Evolutionary conservation across 2,113 vertebrate genomes (phyloP).

Genomic region (Strigops habroptila): DNA sequence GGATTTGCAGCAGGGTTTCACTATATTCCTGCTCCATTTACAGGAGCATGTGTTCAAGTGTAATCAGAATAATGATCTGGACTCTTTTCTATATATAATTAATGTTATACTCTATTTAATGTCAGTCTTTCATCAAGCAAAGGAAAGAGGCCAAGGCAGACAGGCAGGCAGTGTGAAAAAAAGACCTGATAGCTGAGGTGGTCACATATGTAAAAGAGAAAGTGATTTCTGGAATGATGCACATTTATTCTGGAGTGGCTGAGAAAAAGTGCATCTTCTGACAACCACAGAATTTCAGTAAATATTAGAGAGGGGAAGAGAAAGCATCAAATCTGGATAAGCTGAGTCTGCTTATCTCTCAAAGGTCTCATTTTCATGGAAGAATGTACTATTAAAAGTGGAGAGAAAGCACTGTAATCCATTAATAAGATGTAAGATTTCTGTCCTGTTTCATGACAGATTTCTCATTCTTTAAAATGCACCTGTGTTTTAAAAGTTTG

Average conservation of each 20-base stretch:
- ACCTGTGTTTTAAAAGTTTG: neutral
- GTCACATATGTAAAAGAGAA: neutral
- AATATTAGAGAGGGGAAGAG: neutral
- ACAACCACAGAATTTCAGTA: neutral
- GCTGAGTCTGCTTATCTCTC: neutral
- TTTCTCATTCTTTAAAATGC: neutral
- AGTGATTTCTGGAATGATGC: neutral
- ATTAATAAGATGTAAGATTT: neutral
- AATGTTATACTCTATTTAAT: neutral
- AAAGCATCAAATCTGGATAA: neutral
- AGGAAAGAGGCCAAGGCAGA: neutral
- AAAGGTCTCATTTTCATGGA: neutral
- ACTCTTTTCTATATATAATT: neutral
- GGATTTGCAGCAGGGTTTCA: neutral
- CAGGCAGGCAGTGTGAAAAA: neutral
- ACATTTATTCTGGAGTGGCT: fast-evolving
- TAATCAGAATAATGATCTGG: neutral
- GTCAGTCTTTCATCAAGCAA: neutral
- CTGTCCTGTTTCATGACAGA: neutral
- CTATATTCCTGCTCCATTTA: neutral
- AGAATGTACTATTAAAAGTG: neutral
- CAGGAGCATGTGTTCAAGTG: neutral
- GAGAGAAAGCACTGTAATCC: neutral
- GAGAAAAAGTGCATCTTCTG: neutral
- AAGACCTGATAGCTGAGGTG: neutral